phyloP scores from a whole-genome alignment of 2,888 invertebrate genomes.

The Eudasyphora cyanicolor region DNA sequence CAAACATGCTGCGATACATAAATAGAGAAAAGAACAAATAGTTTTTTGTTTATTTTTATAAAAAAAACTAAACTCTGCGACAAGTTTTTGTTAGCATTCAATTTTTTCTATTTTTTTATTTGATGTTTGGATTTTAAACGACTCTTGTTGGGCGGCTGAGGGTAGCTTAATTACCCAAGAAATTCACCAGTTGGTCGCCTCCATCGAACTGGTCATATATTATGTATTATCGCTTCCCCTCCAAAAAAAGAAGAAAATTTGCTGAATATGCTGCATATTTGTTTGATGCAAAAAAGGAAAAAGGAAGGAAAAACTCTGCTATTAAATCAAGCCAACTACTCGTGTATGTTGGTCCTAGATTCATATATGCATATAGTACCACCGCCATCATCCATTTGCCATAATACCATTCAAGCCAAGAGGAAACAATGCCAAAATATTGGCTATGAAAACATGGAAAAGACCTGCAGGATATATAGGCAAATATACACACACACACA shows the following conservation, averaged over 20 bases:
- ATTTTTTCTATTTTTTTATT: too few species aligned
- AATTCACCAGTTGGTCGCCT: not conserved
- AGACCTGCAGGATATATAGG: conserved; percentile 49
- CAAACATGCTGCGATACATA: too few species aligned
- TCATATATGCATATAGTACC: not conserved
- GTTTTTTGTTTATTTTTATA: too few species aligned
- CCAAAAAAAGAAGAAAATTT: conserved; percentile 9
- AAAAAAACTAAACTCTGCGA: not conserved
- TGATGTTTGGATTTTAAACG: not conserved
- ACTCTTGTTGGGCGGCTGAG: not conserved
- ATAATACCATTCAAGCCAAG: too few species aligned
- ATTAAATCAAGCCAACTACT: conserved; percentile 39
- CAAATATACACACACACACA: conserved; percentile 48
- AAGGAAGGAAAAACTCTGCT: not conserved
- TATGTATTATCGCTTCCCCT: conserved; percentile 52
- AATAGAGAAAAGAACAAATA: too few species aligned
- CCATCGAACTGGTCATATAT: conserved; percentile 45
- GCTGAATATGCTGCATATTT: conserved; percentile 54
- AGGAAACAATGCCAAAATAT: conserved; percentile 60
- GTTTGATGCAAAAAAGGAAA: conserved; percentile 4
- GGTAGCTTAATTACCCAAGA: conserved; percentile 40
- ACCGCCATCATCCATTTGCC: not conserved
- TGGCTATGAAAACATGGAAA: not conserved
- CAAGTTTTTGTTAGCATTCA: not conserved
- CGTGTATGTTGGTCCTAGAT: not conserved